These are phyloP conservation scores for Boloria selene DNA, from an alignment of 2,888 invertebrate species.

Conservation along the genomic window DNA sequence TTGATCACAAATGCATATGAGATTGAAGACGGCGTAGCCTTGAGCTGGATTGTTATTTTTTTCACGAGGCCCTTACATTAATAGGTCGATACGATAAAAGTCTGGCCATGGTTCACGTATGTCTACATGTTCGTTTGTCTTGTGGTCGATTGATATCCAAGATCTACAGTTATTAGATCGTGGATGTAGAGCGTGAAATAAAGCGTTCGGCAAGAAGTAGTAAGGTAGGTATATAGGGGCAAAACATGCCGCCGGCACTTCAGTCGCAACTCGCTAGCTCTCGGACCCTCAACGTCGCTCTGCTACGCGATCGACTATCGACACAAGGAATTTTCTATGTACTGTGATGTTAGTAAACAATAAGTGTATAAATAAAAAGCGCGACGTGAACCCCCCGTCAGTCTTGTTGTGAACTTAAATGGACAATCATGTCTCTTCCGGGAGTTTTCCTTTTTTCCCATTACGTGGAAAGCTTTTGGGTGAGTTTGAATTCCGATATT, in stretches of 20 bases:
- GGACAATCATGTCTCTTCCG: constrained; percentile 71
- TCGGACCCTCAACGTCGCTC: constrained; percentile 55
- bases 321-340: constrained; percentile 57
- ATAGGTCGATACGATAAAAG: constrained; percentile 59
- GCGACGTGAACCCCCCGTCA: constrained; percentile 59
- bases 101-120: constrained; percentile 51
- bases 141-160: constrained; percentile 49
- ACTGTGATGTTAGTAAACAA: constrained; percentile 77
- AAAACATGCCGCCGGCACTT: constrained; percentile 55
- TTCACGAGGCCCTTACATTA: constrained; percentile 57
- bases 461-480: constrained; percentile 78
- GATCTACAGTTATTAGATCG: constrained; percentile 70
- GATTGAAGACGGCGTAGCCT: constrained; percentile 45
- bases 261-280: constrained; percentile 58
- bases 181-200: constrained; percentile 79
- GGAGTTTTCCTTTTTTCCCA: constrained; percentile 72
- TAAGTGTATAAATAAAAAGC: constrained; percentile 74
- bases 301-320: constrained; percentile 39
- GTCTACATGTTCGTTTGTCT: constrained; percentile 32
- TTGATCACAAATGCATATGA: constrained; percentile 29
- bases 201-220: constrained; percentile 73
- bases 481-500: constrained; percentile 52
- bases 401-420: constrained; percentile 63
- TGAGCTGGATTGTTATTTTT: constrained; percentile 57
- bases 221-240: constrained; percentile 72